Percentiles rank a stretch among this genome's conserved stretches.
Evolutionary conservation across 2,113 vertebrate genomes (phyloP).

Genomic region (Petaurus breviceps): DNA sequence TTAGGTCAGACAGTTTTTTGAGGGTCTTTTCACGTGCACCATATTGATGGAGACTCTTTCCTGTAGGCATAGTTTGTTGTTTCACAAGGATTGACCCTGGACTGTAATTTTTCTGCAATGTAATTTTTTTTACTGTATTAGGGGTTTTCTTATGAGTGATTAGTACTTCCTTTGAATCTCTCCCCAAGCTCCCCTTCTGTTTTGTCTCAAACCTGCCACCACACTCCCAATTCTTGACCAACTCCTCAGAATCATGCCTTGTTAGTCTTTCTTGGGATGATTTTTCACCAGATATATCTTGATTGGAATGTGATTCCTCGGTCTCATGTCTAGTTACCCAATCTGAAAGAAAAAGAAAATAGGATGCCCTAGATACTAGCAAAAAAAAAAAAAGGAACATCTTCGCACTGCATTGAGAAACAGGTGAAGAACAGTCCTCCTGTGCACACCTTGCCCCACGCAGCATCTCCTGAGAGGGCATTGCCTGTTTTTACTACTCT

Average conservation of each 20-base stretch:
- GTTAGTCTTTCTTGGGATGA: not conserved
- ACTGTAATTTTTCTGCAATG: not conserved
- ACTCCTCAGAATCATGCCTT: not conserved
- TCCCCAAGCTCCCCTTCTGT: not conserved
- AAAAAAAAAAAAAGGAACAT: not conserved
- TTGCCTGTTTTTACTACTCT: not conserved
- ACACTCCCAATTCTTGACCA: not conserved
- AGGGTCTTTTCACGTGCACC: conserved; percentile 49
- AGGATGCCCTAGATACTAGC: not conserved
- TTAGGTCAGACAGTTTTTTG: conserved; percentile 14
- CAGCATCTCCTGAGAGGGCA: not conserved
- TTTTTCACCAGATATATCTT: not conserved
- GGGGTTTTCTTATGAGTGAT: not conserved
- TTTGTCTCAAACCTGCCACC: not conserved
- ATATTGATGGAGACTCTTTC: not conserved
- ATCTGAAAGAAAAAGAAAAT: not conserved
- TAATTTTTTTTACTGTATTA: not conserved
- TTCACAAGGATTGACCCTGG: not conserved
- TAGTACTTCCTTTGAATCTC: not conserved
- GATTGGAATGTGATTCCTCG: not conserved
- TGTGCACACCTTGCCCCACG: not conserved
- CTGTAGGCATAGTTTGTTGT: not conserved
- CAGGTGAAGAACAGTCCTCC: not conserved
- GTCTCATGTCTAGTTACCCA: not conserved
- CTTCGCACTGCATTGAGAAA: not conserved